These are phyloP conservation scores for Drosophila greeni DNA, from an alignment of 2,888 invertebrate genomes.

Conservation along the genomic window DNA sequence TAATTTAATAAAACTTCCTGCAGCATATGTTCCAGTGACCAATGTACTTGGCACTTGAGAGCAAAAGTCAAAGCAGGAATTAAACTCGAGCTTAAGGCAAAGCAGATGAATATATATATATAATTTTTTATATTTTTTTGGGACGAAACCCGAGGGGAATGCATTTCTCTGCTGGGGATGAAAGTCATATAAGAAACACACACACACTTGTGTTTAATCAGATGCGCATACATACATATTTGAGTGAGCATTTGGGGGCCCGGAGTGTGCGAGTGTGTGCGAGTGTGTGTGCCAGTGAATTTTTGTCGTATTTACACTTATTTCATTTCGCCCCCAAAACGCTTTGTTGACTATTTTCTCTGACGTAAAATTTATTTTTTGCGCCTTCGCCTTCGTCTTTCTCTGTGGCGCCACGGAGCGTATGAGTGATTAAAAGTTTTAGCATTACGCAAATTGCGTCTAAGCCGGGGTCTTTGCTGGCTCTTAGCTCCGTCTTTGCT, in stretches of 20 bases:
- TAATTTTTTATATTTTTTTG: conserved; percentile 21
- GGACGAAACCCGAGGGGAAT: conserved; percentile 31
- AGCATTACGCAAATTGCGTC: conserved; percentile 66
- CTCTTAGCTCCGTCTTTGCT: background rate
- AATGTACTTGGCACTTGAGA: conserved; percentile 32
- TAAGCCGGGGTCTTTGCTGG: conserved; percentile 43
- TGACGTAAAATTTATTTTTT: conserved; percentile 19
- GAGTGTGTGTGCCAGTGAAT: conserved; percentile 18
- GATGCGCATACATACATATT: conserved; percentile 71
- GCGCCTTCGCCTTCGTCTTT: conserved; percentile 26
- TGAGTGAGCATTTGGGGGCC: conserved; percentile 53
- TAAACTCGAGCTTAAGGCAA: conserved; percentile 68
- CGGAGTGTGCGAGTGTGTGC: background rate
- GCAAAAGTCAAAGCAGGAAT: conserved; percentile 67
- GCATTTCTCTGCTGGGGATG: conserved; percentile 13
- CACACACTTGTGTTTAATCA: conserved; percentile 62
- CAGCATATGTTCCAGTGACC: background rate
- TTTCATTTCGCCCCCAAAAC: conserved; percentile 59
- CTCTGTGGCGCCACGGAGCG: conserved; percentile 53
- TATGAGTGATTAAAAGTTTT: conserved; percentile 73
- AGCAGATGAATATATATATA: conserved; percentile 40
- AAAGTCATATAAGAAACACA: conserved; percentile 46
- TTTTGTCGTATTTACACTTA: conserved; percentile 65
- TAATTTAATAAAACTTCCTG: background rate
- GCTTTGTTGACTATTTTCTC: conserved; percentile 57